Evolutionary conservation across 2,888 invertebrate genomes (phyloP).

Genomic region (Geophilus truncorum): DNA sequence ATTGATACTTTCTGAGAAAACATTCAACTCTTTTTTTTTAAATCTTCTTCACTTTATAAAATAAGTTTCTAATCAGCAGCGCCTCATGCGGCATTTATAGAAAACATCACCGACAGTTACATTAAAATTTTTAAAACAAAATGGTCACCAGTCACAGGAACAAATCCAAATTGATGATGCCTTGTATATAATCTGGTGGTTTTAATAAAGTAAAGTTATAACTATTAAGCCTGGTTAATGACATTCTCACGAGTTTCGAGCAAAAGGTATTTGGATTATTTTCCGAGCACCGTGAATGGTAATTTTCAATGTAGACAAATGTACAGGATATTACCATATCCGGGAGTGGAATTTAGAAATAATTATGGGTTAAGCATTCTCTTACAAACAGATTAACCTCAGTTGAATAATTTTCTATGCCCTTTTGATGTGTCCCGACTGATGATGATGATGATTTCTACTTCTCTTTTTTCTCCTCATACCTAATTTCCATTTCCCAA

Average conservation of each 20-base stretch:
- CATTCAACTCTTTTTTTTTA: too few species aligned
- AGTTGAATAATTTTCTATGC: conserved; percentile 5
- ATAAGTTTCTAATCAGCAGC: too few species aligned
- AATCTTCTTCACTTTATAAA: too few species aligned
- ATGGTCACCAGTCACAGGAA: too few species aligned
- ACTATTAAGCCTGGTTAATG: too few species aligned
- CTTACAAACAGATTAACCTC: conserved; percentile 20
- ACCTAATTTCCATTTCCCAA: background rate
- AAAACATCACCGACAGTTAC: too few species aligned
- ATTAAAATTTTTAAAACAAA: too few species aligned
- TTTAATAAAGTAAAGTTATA: too few species aligned
- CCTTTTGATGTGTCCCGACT: background rate
- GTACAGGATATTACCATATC: conserved; percentile 16
- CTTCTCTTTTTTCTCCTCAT: background rate
- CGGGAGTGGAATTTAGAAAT: conserved; percentile 12
- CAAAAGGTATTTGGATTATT: background rate
- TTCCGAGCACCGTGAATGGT: background rate
- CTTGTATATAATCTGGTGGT: too few species aligned
- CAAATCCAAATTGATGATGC: too few species aligned
- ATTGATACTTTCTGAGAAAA: too few species aligned
- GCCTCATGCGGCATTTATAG: too few species aligned
- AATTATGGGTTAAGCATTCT: conserved; percentile 16
- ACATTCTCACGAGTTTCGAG: background rate
- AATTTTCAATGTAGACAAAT: conserved; percentile 20
- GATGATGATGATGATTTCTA: background rate